These are phyloP conservation scores for Junonia oenone DNA, from an alignment of 2,888 invertebrate genomes.

Conservation along the genomic window DNA sequence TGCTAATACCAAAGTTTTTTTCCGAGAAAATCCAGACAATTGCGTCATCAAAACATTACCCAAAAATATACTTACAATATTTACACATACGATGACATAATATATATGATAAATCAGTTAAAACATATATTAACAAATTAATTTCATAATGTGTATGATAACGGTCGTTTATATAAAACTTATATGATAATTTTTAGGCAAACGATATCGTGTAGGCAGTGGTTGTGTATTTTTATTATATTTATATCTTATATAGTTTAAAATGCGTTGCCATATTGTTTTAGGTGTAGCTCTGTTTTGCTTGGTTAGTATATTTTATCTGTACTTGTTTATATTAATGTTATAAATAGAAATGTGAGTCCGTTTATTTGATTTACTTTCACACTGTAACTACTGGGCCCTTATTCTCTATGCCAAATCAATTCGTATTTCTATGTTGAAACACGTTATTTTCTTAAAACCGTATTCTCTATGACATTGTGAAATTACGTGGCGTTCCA, in stretches of 20 bases:
- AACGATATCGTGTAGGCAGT: neutral
- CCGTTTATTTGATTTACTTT: neutral
- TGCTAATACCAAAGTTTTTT: neutral
- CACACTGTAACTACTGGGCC: too few species aligned
- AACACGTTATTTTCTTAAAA: too few species aligned
- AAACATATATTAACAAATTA: neutral
- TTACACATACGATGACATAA: neutral
- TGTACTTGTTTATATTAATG: too few species aligned
- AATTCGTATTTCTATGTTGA: too few species aligned
- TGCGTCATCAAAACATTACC: neutral
- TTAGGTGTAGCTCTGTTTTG: conserved; percentile 33
- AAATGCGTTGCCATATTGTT: conserved; percentile 35
- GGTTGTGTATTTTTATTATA: neutral
- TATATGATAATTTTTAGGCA: neutral
- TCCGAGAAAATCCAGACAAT: too few species aligned
- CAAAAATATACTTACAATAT: neutral
- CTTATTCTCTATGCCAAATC: too few species aligned
- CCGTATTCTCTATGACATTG: too few species aligned
- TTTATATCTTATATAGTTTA: conserved; percentile 9
- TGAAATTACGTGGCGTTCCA: too few species aligned
- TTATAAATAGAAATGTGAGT: too few species aligned
- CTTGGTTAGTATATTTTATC: conserved; percentile 38
- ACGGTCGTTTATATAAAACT: conserved; percentile 6
- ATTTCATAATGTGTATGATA: conserved; percentile 5
- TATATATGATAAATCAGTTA: neutral